Evolutionary conservation across 2,888 invertebrate genomes (phyloP).

Genomic region (Papilio gigon): DNA sequence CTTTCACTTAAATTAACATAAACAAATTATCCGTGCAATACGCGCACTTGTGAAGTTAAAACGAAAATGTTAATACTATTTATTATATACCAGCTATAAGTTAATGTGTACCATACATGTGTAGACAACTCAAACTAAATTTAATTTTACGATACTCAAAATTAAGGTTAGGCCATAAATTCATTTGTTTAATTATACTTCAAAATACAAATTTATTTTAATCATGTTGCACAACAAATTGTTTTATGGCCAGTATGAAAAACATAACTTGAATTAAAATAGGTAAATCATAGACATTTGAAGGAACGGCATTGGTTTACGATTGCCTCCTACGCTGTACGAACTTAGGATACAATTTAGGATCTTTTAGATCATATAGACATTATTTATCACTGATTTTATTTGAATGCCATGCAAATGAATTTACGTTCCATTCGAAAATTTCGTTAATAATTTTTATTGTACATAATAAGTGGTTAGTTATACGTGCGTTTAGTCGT

Average conservation of each 20-base stretch:
- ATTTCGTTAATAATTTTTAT: neutral
- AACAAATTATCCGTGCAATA: slow-evolving; percentile 24
- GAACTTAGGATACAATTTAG: too few species aligned
- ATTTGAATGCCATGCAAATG: neutral
- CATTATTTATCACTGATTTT: too few species aligned
- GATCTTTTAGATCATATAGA: too few species aligned
- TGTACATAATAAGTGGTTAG: neutral
- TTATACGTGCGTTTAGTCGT: slow-evolving; percentile 7
- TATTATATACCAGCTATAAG: slow-evolving; percentile 27
- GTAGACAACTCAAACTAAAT: slow-evolving; percentile 1
- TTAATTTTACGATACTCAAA: slow-evolving; percentile 9
- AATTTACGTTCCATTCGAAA: neutral
- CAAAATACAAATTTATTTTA: neutral
- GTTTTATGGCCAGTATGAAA: too few species aligned
- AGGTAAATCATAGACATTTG: too few species aligned
- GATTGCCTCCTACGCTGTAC: too few species aligned
- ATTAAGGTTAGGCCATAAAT: neutral
- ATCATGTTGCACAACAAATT: too few species aligned
- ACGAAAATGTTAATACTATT: slow-evolving; percentile 27
- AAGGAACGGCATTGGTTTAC: too few species aligned
- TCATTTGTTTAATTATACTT: neutral
- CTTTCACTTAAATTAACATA: slow-evolving; percentile 17
- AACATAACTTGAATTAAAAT: too few species aligned
- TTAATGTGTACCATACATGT: slow-evolving; percentile 15
- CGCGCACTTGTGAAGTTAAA: slow-evolving; percentile 7